Percentiles rank a stretch among this genome's conserved stretches.
phyloP scores from a whole-genome alignment of 37 sponge, comb jelly and placozoan genomes.

The Theonella swinhoei region DNA sequence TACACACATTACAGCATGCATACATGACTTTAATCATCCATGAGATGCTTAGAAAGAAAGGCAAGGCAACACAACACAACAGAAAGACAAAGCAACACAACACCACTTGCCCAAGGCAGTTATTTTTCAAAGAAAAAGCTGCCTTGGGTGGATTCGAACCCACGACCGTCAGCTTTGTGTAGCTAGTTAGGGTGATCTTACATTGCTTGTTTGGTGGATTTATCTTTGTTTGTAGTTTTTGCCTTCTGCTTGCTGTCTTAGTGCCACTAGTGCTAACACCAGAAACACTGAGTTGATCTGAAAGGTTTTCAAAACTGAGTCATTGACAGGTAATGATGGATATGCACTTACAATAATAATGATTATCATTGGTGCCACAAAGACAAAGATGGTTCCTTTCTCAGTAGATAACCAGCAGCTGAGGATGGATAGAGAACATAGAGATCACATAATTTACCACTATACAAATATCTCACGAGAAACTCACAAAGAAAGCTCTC shows the following conservation, averaged over 20 bases:
- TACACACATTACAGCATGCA: too few relatives aligned
- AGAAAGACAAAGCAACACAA: too few relatives aligned
- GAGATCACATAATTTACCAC: neutral
- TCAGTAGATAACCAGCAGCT: neutral
- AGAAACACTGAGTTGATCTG: neutral
- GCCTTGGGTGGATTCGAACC: too few relatives aligned
- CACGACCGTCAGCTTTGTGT: too few relatives aligned
- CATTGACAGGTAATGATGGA: neutral
- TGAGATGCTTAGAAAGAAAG: too few relatives aligned
- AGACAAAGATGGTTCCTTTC: neutral
- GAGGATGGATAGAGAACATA: neutral
- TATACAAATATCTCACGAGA: neutral
- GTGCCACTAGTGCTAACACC: neutral
- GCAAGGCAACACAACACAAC: too few relatives aligned
- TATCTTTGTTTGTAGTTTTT: neutral
- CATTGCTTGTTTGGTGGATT: neutral
- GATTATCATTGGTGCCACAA: neutral
- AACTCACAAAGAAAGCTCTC: slow-evolving; percentile 16
- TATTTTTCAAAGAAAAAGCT: too few relatives aligned
- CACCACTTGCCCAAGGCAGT: too few relatives aligned
- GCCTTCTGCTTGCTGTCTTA: neutral
- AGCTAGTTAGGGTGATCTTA: too few relatives aligned
- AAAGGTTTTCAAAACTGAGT: neutral
- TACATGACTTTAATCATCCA: too few relatives aligned
- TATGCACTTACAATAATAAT: neutral